Percentiles rank a stretch among this genome's conserved stretches.
Conservation (phyloP, 2,797 vertebrate genomes). For the Gymnothorax reevesii region DNA sequence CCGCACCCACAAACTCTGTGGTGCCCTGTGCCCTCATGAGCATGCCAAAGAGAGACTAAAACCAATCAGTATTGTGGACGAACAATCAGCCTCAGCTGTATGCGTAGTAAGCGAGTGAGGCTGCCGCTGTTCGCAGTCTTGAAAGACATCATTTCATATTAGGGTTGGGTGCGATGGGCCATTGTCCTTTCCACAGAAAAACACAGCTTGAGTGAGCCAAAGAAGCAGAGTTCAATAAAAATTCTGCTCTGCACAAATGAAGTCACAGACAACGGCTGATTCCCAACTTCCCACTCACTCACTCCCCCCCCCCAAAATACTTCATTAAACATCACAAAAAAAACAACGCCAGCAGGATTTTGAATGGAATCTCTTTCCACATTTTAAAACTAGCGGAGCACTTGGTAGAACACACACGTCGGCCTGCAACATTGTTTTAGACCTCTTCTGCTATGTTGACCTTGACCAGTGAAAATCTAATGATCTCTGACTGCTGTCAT, state of each 20-base stretch:
- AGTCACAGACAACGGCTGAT: slow-evolving; percentile 15
- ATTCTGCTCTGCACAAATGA: slow-evolving; percentile 33
- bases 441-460: too few species aligned
- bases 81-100: background rate
- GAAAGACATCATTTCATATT: slow-evolving; percentile 8
- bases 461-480: too few species aligned
- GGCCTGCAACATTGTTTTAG: too few species aligned
- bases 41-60: background rate
- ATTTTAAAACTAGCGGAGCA: background rate
- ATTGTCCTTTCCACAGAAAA: background rate
- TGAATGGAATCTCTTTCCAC: background rate
- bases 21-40: background rate
- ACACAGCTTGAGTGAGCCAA: slow-evolving; percentile 15
- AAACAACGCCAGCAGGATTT: background rate
- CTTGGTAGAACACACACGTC: too few species aligned
- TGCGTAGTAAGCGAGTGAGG: background rate
- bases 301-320: background rate
- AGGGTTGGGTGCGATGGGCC: slow-evolving; percentile 16
- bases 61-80: background rate
- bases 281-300: background rate
- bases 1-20: background rate
- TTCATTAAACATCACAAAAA: slow-evolving; percentile 16
- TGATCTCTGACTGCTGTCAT: too few species aligned
- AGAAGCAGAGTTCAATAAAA: slow-evolving; percentile 27
- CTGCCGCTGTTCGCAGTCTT: background rate